Base-by-base conservation (phyloP, 1,140 invertebrate genomes). In the Phocides pigmalion region DNA sequence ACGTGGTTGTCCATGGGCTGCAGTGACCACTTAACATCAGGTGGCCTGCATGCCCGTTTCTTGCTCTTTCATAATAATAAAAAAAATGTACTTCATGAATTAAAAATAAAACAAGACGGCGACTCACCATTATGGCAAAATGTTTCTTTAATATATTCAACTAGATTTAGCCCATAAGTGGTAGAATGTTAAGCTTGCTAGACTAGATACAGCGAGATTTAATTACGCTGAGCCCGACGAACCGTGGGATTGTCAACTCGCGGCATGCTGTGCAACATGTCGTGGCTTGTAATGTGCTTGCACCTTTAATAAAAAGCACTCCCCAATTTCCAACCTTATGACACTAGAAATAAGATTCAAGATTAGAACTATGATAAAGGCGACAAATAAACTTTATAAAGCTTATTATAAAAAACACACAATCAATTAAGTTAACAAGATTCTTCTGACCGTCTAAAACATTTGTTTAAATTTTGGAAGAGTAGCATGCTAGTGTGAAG, bases 231-330 rank as follows among this genome's bases (percentile, higher is more conserved):
- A 61, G 62, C 47, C 64, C 78, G 76, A 72, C 78, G 74, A 78
- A 56, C 74, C 78, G 65, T 74, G 64, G 67, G 65, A 84, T 82
- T 82, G 79, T 76, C 74, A 73, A 76, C 65, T 76, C 62, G 70
- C 59, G 37, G 68, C 65, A 51, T 62, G 64, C 58, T 64, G 50
- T 63, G 3, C 9, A 15, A 5, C 19, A 41, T 35, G 14, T 28
- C 9, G 16, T 32, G 11, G 14, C 6, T 6, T 15, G 37, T 15
- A 41, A 39, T 12, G 4, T 41, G 14, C 14, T 16, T 35, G 15
- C 25, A 35, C 25, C 46, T 28, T 25, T 28, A 49, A 14, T n/a
- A n/a, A n/a, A 5, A 11, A 47, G 8, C 20, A 22, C 11, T 20
- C 17, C n/a, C n/a, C n/a, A n/a, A n/a, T 46, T 46, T 46, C 5